Evolutionary conservation across 2,113 vertebrate genomes (phyloP).

Genomic region (Pardalotus punctatus): DNA sequence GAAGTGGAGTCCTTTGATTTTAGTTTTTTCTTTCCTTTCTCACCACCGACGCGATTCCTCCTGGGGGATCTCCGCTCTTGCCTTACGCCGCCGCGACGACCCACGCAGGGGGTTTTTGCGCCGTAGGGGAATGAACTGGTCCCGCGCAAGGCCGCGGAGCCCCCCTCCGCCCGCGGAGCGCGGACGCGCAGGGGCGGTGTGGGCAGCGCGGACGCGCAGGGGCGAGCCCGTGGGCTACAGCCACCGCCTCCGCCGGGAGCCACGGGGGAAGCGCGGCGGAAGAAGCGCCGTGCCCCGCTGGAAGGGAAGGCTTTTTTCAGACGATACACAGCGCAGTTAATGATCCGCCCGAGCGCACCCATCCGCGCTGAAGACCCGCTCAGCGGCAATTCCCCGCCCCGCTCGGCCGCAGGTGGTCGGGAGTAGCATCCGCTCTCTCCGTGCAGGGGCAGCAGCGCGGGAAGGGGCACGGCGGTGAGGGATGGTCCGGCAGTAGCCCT

Average conservation of each 20-base stretch:
- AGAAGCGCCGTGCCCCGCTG: neutral
- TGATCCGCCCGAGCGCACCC: neutral
- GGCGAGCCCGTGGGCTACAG: neutral
- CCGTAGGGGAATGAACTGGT: neutral
- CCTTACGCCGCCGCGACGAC: neutral
- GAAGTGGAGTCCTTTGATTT: neutral
- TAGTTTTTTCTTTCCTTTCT: neutral
- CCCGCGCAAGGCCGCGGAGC: neutral
- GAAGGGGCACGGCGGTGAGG: neutral
- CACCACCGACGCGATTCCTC: neutral
- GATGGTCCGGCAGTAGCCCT: neutral
- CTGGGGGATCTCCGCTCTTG: neutral
- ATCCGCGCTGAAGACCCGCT: neutral
- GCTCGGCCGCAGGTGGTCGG: neutral
- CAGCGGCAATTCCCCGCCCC: neutral
- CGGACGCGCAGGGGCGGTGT: neutral
- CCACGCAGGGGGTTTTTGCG: neutral
- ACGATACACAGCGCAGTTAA: fast-evolving
- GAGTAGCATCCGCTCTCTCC: neutral
- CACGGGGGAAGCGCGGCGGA: neutral
- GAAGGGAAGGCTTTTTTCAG: neutral
- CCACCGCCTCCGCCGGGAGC: neutral
- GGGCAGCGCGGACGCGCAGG: neutral
- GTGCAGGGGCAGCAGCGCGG: neutral
- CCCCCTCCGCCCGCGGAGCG: neutral